Evolutionary conservation across 2,113 vertebrate species (phyloP), one percentile per base, ranked within the genome.

Genomic region (Puntigrus tetrazona): DNA sequence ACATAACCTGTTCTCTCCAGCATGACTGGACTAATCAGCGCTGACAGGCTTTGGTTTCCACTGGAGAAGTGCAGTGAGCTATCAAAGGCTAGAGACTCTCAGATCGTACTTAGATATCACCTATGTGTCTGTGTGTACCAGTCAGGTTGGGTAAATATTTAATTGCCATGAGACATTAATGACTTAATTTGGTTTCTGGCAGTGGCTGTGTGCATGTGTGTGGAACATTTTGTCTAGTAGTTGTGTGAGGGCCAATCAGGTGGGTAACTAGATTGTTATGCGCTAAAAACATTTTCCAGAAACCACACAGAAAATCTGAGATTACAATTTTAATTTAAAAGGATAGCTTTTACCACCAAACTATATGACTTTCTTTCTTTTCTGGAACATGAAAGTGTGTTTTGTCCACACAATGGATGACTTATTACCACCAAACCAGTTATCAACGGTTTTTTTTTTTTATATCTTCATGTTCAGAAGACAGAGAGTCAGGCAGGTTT

Each of bases 71-170:
- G 13, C 43, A 36, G 13, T 70, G n/a, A 70, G 65, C 22, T 45
- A 55, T 50, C 45, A 36, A 69, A 20, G 59, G 20, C 59, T 29
- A 9, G 22, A 82, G 45, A 82, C 29, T 70, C 43, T 70, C 45
- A 52, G 43, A 82, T 82, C 29, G 2, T 65, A 55, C 79, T 52
- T 45, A 69, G 76, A 55, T 36, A 69, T 13, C 20, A 70, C 20
- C 1, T 2, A n/a, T 47, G 7, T 25, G 29, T 43, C 20, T 34
- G 20, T 78, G 50, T 31, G 7, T 13, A 59, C 31, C 84, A 27
- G 34, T n/a, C 79, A 50, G 79, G 43, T 36, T 36, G 38, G 18
- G 20, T 81, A 52, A 70, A 36, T 69, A 81, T 81, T 81, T 81
- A 2, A 81, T 70, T 81, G n/a, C 11, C 31, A 38, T 69, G 22